These are phyloP conservation scores for Nerophis ophidion DNA, from an alignment of 2,113 vertebrate genomes.

Conservation along the genomic window DNA sequence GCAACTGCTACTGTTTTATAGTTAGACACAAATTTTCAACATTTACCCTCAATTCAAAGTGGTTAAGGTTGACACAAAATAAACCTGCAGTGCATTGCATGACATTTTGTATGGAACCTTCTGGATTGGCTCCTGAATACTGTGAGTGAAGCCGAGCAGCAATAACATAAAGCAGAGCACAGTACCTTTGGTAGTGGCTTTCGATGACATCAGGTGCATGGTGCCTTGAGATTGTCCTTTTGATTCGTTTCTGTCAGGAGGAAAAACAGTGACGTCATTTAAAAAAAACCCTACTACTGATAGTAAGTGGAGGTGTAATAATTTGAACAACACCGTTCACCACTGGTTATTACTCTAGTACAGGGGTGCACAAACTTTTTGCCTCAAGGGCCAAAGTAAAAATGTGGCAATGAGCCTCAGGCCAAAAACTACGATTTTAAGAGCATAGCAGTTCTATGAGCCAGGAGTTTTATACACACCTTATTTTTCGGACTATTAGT, in stretches of 20 bases:
- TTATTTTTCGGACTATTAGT: too few species aligned
- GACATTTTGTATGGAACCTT: not conserved
- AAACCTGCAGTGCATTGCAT: not conserved
- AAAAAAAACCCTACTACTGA: not conserved
- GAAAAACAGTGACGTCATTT: conserved; percentile 4
- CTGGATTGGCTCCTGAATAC: not conserved
- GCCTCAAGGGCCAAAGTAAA: too few species aligned
- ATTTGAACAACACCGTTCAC: too few species aligned
- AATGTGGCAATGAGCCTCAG: too few species aligned
- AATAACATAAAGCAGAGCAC: conserved; percentile 11
- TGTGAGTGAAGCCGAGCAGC: not conserved
- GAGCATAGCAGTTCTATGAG: too few species aligned
- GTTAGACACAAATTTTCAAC: too few species aligned
- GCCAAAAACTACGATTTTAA: too few species aligned
- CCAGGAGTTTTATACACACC: too few species aligned
- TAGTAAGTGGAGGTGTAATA: not conserved
- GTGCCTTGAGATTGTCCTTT: conserved; percentile 85
- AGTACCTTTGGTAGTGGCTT: conserved; percentile 87
- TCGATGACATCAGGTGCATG: conserved; percentile 80
- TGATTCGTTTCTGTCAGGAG: conserved; percentile 86
- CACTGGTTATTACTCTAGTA: too few species aligned
- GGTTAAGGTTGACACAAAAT: not conserved
- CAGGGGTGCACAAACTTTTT: too few species aligned
- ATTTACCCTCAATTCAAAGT: not conserved
- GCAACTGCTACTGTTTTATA: too few species aligned